These are phyloP conservation scores for Thamnaconus septentrionalis DNA, from an alignment of 2,113 vertebrate species.

Conservation along the genomic window DNA sequence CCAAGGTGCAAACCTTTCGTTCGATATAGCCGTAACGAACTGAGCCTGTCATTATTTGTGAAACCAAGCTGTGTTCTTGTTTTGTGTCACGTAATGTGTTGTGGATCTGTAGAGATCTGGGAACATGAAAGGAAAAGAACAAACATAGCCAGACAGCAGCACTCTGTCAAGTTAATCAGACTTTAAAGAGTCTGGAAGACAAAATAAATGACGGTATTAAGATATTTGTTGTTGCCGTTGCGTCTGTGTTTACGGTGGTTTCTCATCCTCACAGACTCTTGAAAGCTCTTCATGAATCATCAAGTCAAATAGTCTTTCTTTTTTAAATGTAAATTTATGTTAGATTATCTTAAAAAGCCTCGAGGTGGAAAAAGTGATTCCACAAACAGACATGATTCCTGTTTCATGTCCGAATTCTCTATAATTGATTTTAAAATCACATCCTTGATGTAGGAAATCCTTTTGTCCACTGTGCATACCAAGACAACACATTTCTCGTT, in stretches of 20 bases:
- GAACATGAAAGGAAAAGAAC: neutral
- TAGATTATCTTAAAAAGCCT: too few species aligned
- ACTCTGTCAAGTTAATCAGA: neutral
- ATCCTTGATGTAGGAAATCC: too few species aligned
- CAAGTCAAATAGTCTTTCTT: too few species aligned
- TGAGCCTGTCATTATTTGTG: neutral
- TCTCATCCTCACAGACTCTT: neutral
- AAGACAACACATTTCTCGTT: too few species aligned
- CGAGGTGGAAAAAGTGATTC: too few species aligned
- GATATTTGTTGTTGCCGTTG: neutral
- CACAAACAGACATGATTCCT: too few species aligned
- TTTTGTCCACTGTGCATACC: too few species aligned
- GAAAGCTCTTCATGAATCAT: neutral
- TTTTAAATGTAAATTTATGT: too few species aligned
- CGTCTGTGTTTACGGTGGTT: neutral
- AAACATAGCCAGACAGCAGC: neutral
- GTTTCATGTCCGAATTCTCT: too few species aligned
- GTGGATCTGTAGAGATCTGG: neutral
- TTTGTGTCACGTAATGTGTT: neutral
- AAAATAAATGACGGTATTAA: neutral
- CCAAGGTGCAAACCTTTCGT: too few species aligned
- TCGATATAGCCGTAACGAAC: too few species aligned
- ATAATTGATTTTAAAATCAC: too few species aligned
- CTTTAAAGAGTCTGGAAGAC: neutral
- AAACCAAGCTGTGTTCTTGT: neutral